Base-by-base conservation (phyloP, 2,888 invertebrate species). In the Drosophila vallismaia region DNA sequence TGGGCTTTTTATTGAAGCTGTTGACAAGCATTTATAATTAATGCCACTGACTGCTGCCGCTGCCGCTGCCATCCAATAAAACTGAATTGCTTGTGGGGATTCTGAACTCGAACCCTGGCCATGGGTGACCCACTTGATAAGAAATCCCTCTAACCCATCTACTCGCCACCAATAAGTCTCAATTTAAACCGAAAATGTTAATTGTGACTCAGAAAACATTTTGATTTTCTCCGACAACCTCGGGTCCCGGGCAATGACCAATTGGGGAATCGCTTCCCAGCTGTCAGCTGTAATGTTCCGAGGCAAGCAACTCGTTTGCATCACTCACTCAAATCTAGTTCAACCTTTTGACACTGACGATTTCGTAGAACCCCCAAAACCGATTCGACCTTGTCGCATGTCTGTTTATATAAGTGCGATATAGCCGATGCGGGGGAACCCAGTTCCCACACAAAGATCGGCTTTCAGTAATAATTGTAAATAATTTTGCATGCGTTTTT, bases 381-480 rank as follows among this genome's bases (percentile, higher is more conserved):
- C 45, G 52, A 52, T 67, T 51, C 52, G 64, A 67, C 64, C 64
- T 64, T 64, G 64, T 38, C 1, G 14, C 19, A 19, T 2, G 19
- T 24, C 12, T 26, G 38, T 40, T 68, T 52, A 19, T 38, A 52
- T 46, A 46, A 52, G 9, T 24, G 24, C 9, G 24, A n/a, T 38
- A 38, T 38, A 12, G 4, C 36, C 38, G 40, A 48, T 26, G 12
- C n/a, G 49, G 31, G 33, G n/a, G 38, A 40, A 31, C 54, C 69
- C 68, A 67, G 68, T 67, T 64, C 64, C 68, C 64, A 64, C 64
- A 64, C 64, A 67, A 33, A 31, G 64, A 64, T 64, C 64, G 53
- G 7, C 64, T 64, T 64, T 64, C 68, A 64, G n/a, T 67, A 31
- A 38, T n/a, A 52, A 52, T 52, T 28, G 33, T 50, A 45, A 45